Evolutionary conservation across 1,140 invertebrate genomes (phyloP), one percentile per base, ranked within the genome.

Genomic region (Drosophila repleta): DNA sequence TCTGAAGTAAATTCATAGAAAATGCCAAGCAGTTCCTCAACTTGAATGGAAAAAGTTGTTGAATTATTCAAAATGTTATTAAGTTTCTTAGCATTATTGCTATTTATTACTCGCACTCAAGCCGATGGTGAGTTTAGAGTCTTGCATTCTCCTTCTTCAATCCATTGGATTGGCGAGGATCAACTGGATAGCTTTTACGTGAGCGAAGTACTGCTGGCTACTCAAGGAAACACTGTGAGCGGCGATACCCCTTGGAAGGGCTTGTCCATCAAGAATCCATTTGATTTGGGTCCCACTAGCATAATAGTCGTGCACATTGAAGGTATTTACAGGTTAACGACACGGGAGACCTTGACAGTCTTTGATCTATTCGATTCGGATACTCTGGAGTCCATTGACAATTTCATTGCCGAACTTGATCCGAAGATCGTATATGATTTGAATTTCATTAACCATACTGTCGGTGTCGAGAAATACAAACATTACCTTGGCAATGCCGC

Each of bases 251-350:
- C 93, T 53, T 97, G 96, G 95, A 92, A 93, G 68, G 96, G 95
- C 11, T 79, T 97, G 57, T 92, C 91, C 24, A 93, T 96, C 24
- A 92, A 91, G 0, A 93, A 96, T 92, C 95, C 96, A 1, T 97
- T 97, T 70, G 93, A 94, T 60, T 93, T 95, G 58, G 95, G 96
- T n/a, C 94, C 96, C 91, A 67, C n/a, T 0, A 95, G 95, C 17
- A 93, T 95, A 55, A 95, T 97, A 10, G 93, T 94, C 24, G 92
- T 97, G 20, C 94, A 94, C 32, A 92, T 97, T 21, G 94, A 95
- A 90, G 96, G 95, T 61, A 91, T 96, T 5, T 90, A 92, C 4
- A 72, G 43, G 4, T 73, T 93, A 18, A 92, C 92, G 35, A 91
- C 94, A 20, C 92, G 73, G 53, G 58, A 74, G 18, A 82, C 79